Evolutionary conservation across 92 coral and sea anemone genomes (phyloP), one percentile per base, ranked within the genome.

Genomic region (Porites divaricata): DNA sequence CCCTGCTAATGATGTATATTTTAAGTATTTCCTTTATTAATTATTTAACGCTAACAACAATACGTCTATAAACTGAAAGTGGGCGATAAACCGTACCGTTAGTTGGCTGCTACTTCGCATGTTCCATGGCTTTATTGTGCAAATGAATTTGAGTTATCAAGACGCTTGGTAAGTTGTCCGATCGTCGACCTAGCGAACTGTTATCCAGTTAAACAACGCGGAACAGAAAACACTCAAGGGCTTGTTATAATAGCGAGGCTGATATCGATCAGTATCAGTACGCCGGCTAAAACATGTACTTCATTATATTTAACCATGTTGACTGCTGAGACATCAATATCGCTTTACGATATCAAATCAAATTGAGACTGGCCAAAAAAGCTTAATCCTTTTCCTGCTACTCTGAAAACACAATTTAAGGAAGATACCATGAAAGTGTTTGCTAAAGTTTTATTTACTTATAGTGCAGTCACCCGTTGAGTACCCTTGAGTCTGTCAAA

Each of bases 401-500:
- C 3, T 7, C 12, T 66, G 24, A 25, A 16, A 21, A 65, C 20
- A 65, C 70, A 7, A 17, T 9, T 17, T 20, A 15, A 22, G 35
- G 8, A 16, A 61, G 65, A 16, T 61, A 61, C 8, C 20, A 21
- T 61, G 6, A 67, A 24, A 23, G 51, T 69, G 11, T 28, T 28
- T 28, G 52, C 6, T 52, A 69, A 51, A 10, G 62, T 73, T 22
- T 5, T 61, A 54, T 54, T 54, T 21, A 61, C 19, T 61, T 16
- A 61, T 8, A 16, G 59, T 52, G 20, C n/a, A 51, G 15, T 13
- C 28, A 48, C 23, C 28, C 23, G 41, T 73, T 52, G 21, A 61
- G 48, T 20, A 12, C 77, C 21, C 63, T 73, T 73, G 22, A 52
- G 16, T 62, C 53, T 73, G 77, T 52, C 77, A 51, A 73, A 73